These are phyloP conservation scores for Falco rusticolus DNA, from an alignment of 2,797 vertebrate genomes.

Conservation along the genomic window DNA sequence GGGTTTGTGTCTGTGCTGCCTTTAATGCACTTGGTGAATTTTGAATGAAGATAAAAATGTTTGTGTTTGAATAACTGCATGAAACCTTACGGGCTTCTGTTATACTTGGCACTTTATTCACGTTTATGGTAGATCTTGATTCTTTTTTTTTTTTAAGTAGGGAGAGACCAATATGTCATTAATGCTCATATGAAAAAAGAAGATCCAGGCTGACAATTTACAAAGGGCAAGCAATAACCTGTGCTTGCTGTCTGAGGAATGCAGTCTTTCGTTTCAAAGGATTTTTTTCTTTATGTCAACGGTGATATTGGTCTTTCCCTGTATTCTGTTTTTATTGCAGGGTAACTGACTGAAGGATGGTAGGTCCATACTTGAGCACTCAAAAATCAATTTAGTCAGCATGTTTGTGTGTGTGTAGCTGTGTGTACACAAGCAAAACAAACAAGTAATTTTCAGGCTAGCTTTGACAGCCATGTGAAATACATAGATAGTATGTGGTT, in stretches of 20 bases:
- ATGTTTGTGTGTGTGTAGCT: neutral
- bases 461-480: neutral
- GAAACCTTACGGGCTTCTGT: conserved; percentile 81
- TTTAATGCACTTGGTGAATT: conserved; percentile 76
- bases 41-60: conserved; percentile 75
- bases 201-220: neutral
- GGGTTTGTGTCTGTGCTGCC: conserved; percentile 78
- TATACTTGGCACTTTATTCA: conserved; percentile 74
- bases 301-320: conserved; percentile 77
- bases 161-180: conserved; percentile 75
- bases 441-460: neutral
- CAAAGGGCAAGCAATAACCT: neutral
- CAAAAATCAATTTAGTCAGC: neutral
- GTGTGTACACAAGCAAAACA: neutral
- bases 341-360: neutral
- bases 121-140: conserved; percentile 58
- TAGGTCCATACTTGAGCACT: neutral
- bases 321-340: conserved; percentile 56
- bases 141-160: conserved; percentile 35
- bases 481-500: neutral
- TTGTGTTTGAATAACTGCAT: conserved; percentile 81
- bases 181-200: conserved; percentile 16
- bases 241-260: neutral
- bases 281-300: neutral
- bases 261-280: conserved; percentile 37